Conservation (phyloP, 1,140 invertebrate species). For the Bombus waltoni region DNA sequence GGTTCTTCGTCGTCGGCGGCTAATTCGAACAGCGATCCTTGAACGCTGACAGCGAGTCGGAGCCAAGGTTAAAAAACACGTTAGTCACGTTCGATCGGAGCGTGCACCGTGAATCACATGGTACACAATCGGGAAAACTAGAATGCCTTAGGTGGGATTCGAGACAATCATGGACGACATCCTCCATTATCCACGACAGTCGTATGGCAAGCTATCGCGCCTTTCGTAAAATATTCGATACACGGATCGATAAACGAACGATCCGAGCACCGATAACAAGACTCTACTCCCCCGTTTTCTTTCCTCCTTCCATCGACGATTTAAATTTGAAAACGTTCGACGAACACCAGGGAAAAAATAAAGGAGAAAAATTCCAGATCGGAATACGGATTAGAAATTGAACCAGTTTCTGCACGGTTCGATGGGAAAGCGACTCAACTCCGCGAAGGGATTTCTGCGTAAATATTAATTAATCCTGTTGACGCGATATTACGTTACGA, state of each 20-base stretch:
- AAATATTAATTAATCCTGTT: conserved; percentile 43
- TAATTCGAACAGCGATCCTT: conserved; percentile 44
- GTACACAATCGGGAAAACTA: conserved; percentile 39
- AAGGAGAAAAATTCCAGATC: not conserved
- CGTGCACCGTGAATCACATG: conserved; percentile 30
- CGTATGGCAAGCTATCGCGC: not conserved
- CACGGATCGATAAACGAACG: not conserved
- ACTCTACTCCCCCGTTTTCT: not conserved
- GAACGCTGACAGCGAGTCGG: conserved; percentile 15
- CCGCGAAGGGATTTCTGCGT: conserved; percentile 6
- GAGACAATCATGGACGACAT: not conserved
- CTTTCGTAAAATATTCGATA: not conserved
- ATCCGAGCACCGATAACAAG: not conserved
- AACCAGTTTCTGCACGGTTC: not conserved
- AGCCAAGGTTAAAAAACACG: conserved; percentile 47
- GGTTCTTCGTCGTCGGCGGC: not conserved
- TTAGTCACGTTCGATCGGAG: conserved; percentile 42
- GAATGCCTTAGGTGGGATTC: not conserved
- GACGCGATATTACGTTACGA: conserved; percentile 28
- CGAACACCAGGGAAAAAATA: not conserved
- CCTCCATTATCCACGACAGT: not conserved
- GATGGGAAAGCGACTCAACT: not conserved
- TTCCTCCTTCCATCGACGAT: not conserved
- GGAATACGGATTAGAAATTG: conserved; percentile 1
- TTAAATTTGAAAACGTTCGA: not conserved